Evolutionary conservation across 2,113 vertebrate species (phyloP), one percentile per base, ranked within the genome.

Genomic region (Trichechus manatus): DNA sequence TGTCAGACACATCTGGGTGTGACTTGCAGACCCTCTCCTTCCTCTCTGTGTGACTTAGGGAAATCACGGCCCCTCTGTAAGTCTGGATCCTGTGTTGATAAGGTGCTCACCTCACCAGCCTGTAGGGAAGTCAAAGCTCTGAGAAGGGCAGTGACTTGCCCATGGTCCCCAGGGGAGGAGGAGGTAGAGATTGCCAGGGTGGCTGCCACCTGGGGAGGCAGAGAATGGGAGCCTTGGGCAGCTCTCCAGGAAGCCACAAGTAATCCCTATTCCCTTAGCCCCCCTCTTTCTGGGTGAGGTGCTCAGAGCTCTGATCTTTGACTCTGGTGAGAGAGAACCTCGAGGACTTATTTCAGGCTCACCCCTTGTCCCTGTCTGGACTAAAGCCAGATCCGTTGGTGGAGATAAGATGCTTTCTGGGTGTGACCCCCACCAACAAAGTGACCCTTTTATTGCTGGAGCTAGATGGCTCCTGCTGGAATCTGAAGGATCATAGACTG

Each of bases 371-470:
- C 39, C 50, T 70, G 14, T 14, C 47, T 94, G 85, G 80, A 85
- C n/a, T 42, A 84, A 25, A 90, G 53, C 92, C 89, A 96, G 78
- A 81, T 17, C 8, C 8, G 17, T n/a, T 87, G 70, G 39, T 56
- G 72, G 33, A 83, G 53, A 3, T 77, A 70, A 82, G n/a, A 63
- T 31, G 31, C 15, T 85, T 94, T 29, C 53, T 79, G 86, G 56
- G 33, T 89, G 61, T 91, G 53, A 78, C 19, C 3, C 9, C 11
- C 1, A 20, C 9, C 64, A 36, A 25, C 44, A 72, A 66, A 87
- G 47, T 70, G 74, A 86, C 59, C 84, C 33, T 92, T 87, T 91
- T 59, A 61, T 74, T 61, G 53, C 68, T 97, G 82, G 64, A 91
- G 68, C 66, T 25, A 61, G 77, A 82, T 42, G 20, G 20, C 31